A percentile compares a stretch with the other conserved stretches of the same genome.
These are phyloP conservation scores for Proctacanthus coquilletti DNA, from an alignment of 1,140 invertebrate species.

Conservation along the genomic window DNA sequence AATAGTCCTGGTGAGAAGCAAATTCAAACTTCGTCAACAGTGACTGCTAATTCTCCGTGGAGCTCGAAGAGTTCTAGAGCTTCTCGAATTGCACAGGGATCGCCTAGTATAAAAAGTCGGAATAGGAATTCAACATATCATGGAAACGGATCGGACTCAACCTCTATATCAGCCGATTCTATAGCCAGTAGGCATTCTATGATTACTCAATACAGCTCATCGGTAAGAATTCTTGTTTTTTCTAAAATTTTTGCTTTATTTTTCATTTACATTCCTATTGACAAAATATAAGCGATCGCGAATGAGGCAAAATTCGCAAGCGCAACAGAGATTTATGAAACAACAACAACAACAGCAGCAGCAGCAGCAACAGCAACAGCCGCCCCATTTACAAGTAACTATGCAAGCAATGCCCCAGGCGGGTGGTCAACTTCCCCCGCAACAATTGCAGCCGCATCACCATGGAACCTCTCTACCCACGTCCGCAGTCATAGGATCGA, in stretches of 20 bases:
- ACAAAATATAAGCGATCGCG: conserved; percentile 1
- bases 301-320: conserved; percentile 9
- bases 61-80: conserved; percentile 21
- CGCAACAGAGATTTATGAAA: conserved; percentile 9
- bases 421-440: conserved; percentile 8
- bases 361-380: conserved; percentile 11
- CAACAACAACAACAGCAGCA: conserved; percentile 19
- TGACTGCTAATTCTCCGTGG: conserved; percentile 21
- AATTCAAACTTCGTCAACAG: conserved; percentile 5
- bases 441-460: conserved; percentile 12
- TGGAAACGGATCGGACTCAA: conserved; percentile 38
- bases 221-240: conserved; percentile 19
- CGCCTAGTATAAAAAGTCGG: conserved; percentile 24
- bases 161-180: conserved; percentile 52
- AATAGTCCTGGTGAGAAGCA: neutral
- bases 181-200: conserved; percentile 42
- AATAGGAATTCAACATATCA: conserved; percentile 22
- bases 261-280: conserved; percentile 2
- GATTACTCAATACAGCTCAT: conserved; percentile 33
- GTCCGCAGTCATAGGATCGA: conserved; percentile 23
- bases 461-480: conserved; percentile 15
- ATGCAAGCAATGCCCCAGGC: neutral
- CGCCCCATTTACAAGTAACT: neutral
- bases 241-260: neutral
- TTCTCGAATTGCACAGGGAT: conserved; percentile 21